Conservation (phyloP, 1,140 invertebrate species). For the Drosophila repleta region DNA sequence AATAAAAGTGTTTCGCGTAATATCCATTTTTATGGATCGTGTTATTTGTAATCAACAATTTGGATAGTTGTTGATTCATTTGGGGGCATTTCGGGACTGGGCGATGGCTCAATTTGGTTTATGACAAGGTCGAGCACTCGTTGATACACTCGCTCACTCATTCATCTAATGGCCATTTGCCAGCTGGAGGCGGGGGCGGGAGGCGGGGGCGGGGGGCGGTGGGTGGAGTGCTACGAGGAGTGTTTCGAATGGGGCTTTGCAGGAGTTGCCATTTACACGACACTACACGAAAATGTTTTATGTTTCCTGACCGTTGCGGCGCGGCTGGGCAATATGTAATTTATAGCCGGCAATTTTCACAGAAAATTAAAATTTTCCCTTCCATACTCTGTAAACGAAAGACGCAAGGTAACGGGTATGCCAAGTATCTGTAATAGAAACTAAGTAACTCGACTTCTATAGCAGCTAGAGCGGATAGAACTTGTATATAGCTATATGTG, state of each 20-base stretch:
- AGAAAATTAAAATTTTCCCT: conserved; percentile 57
- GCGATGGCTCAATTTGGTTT: conserved; percentile 41
- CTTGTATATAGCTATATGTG: no score
- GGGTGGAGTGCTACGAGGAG: not conserved
- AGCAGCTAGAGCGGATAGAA: no score
- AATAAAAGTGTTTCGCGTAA: not conserved
- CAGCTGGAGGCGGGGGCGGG: not conserved
- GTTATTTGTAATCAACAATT: conserved; percentile 13
- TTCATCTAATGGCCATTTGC: conserved; percentile 36
- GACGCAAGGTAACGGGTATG: not conserved
- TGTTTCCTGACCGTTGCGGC: conserved; percentile 35
- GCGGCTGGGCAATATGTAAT: conserved; percentile 54
- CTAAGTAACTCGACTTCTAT: no score
- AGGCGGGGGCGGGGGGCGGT: no score
- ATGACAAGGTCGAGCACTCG: conserved; percentile 38
- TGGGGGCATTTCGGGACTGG: not conserved
- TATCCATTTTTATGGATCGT: conserved; percentile 2
- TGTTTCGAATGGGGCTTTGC: not conserved
- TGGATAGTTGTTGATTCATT: conserved; percentile 29
- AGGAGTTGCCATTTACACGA: conserved; percentile 48
- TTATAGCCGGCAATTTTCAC: conserved; percentile 61
- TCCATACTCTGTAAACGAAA: not conserved
- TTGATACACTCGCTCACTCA: conserved; percentile 23
- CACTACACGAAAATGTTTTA: conserved; percentile 61
- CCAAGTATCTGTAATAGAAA: not conserved